Evolutionary conservation across 1,140 invertebrate species (phyloP).

Genomic region (Grapholita molesta): DNA sequence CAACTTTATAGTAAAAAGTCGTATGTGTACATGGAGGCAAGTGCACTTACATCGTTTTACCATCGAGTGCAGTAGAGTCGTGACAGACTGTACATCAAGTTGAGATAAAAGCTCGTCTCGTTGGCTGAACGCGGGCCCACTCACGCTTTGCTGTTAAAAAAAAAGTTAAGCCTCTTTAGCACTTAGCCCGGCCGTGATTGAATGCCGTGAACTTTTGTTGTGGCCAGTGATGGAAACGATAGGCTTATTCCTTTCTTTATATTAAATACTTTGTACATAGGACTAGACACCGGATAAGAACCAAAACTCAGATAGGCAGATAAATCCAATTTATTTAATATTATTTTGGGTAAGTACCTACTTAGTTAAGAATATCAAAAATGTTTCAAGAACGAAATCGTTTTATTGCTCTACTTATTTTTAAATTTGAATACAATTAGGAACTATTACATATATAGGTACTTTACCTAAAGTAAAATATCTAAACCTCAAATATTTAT

Average conservation of each 20-base stretch:
- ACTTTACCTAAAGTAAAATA: too few species aligned
- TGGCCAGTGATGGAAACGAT: constrained; percentile 1
- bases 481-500: too few species aligned
- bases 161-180: constrained; percentile 52
- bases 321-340: too few species aligned
- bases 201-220: constrained; percentile 35
- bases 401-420: too few species aligned
- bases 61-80: constrained; percentile 31
- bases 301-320: background rate
- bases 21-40: background rate
- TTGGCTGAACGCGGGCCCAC: constrained; percentile 31
- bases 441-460: too few species aligned
- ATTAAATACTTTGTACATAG: background rate
- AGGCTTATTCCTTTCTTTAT: background rate
- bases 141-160: constrained; percentile 40
- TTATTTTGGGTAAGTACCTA: too few species aligned
- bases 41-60: background rate
- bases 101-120: constrained; percentile 65
- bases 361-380: too few species aligned
- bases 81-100: constrained; percentile 65
- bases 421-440: too few species aligned
- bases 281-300: background rate
- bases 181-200: constrained; percentile 55
- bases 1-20: background rate
- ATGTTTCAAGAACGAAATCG: too few species aligned